phyloP scores from a whole-genome alignment of 2,797 vertebrate species.

The Lagothrix lagotricha region DNA sequence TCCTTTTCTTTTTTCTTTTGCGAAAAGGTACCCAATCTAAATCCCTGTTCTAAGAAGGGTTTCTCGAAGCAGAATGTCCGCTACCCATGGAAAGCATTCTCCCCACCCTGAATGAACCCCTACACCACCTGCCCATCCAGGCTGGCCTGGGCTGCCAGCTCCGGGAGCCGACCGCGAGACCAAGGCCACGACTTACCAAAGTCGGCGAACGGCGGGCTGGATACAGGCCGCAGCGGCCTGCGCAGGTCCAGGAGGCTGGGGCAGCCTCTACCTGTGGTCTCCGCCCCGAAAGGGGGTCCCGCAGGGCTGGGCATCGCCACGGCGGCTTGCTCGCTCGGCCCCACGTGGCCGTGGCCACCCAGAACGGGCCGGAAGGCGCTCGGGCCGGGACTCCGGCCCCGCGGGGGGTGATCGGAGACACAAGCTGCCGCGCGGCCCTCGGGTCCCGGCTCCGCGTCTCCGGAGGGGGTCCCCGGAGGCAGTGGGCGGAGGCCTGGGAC shows the following conservation, averaged over 20 bases:
- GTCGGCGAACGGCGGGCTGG: slow-evolving; percentile 71
- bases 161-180: rapidly evolving
- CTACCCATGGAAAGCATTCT: neutral
- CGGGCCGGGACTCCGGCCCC: neutral
- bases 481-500: neutral
- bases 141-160: neutral
- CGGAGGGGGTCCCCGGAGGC: rapidly evolving
- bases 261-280: neutral
- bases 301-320: neutral
- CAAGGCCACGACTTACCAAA: slow-evolving; percentile 79
- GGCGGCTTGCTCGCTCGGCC: neutral
- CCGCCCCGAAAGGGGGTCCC: neutral
- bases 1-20: neutral
- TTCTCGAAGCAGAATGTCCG: neutral
- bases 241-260: neutral
- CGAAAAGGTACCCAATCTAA: neutral
- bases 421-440: neutral
- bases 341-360: neutral
- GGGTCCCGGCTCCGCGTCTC: neutral
- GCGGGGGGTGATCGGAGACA: neutral
- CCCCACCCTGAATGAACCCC: neutral
- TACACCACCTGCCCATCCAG: rapidly evolving
- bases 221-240: neutral
- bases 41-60: neutral
- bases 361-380: slow-evolving; percentile 43